A percentile compares a stretch with the other conserved stretches of the same genome.
These are phyloP conservation scores for Trachymyrmex cornetzi DNA, from an alignment of 1,140 invertebrate genomes.

Conservation along the genomic window DNA sequence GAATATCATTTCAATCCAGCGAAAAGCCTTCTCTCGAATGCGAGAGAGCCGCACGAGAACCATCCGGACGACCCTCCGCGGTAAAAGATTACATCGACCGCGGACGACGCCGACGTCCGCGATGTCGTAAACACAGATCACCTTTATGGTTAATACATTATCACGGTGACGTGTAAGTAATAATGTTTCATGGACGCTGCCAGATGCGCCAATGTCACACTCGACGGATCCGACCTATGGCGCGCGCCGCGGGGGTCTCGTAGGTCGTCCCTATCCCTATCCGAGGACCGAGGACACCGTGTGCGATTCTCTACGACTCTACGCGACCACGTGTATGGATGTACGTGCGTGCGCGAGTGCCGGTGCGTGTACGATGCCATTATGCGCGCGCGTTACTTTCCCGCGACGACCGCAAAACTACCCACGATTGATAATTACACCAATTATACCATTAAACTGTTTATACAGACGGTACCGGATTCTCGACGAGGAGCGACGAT, in stretches of 20 bases:
- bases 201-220: slow-evolving; percentile 83
- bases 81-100: slow-evolving; percentile 20
- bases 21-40: neutral
- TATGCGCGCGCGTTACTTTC: slow-evolving; percentile 62
- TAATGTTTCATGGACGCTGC: slow-evolving; percentile 55
- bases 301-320: slow-evolving; percentile 19
- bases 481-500: neutral
- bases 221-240: slow-evolving; percentile 68
- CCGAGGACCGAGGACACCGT: slow-evolving; percentile 45
- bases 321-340: neutral
- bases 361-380: slow-evolving; percentile 48
- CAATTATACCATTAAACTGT: slow-evolving; percentile 26
- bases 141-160: slow-evolving; percentile 71
- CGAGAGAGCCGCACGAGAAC: neutral
- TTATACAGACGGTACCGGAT: neutral
- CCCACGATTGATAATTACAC: slow-evolving; percentile 54
- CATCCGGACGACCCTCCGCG: neutral
- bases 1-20: neutral
- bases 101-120: slow-evolving; percentile 9
- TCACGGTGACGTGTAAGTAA: slow-evolving; percentile 63
- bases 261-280: slow-evolving; percentile 55
- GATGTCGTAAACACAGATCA: slow-evolving; percentile 64
- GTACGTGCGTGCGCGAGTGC: neutral
- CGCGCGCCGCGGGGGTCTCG: slow-evolving; percentile 62
- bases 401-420: slow-evolving; percentile 49